A percentile compares a stretch with the other conserved stretches of the same genome.
Conservation (phyloP, 2,797 vertebrate species). For the Squalus acanthias region DNA sequence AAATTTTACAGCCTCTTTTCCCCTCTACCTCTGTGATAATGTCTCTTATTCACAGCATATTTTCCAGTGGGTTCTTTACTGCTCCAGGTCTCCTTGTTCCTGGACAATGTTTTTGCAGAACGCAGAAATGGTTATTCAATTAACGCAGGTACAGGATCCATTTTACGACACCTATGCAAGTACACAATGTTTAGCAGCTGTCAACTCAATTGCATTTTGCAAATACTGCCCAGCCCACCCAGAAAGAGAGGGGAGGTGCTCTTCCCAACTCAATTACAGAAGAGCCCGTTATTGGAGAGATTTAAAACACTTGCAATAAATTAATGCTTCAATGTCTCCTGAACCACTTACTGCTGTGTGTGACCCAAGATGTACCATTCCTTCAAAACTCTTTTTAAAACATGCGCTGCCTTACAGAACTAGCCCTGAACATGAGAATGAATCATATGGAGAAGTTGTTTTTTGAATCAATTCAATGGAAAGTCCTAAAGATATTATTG, state of each 20-base stretch:
- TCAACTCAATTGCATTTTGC: neutral
- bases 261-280: neutral
- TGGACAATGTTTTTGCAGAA: neutral
- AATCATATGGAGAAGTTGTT: too few relatives aligned
- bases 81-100: neutral
- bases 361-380: too few relatives aligned
- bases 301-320: too few relatives aligned
- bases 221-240: neutral
- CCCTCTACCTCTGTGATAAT: neutral
- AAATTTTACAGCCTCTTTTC: neutral
- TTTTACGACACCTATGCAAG: neutral
- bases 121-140: neutral
- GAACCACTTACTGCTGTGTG: too few relatives aligned
- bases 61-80: neutral
- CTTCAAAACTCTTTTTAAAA: too few relatives aligned
- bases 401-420: too few relatives aligned
- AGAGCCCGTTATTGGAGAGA: too few relatives aligned
- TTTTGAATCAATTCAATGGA: too few relatives aligned
- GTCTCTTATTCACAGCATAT: neutral
- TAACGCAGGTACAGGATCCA: neutral
- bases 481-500: too few relatives aligned
- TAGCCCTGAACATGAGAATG: too few relatives aligned
- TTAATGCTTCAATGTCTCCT: too few relatives aligned
- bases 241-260: neutral
- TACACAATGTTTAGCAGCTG: neutral